phyloP scores from a whole-genome alignment of 1,140 invertebrate species.

The Helicoverpa armigera region DNA sequence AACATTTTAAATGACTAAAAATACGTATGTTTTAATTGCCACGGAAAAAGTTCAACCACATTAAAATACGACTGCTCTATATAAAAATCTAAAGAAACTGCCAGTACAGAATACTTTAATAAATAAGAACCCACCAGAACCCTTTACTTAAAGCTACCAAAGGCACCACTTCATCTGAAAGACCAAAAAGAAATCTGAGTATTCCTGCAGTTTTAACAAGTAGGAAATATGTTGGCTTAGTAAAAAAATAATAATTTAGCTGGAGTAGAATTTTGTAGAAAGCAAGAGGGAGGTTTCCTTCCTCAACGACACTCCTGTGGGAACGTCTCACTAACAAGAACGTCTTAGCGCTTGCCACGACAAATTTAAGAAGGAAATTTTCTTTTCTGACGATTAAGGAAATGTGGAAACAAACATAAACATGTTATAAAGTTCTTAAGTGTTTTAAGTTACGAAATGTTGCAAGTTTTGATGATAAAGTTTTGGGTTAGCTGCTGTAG shows the following conservation, averaged over 20 bases:
- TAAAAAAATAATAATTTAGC: conserved; percentile 39
- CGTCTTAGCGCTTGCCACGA: conserved; percentile 46
- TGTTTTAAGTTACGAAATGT: conserved; percentile 26
- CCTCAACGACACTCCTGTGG: conserved; percentile 43
- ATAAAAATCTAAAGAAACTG: too few relatives aligned
- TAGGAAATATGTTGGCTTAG: conserved; percentile 22
- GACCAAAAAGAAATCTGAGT: conserved; percentile 7
- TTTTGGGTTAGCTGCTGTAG: background rate
- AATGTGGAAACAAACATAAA: conserved; percentile 44
- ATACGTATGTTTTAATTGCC: too few relatives aligned
- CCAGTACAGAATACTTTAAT: too few relatives aligned
- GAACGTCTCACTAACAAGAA: conserved; percentile 42
- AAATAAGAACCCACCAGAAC: too few relatives aligned
- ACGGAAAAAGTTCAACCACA: too few relatives aligned
- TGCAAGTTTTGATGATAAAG: background rate
- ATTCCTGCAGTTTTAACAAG: background rate
- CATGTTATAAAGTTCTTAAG: conserved; percentile 39
- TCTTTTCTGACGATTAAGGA: conserved; percentile 45
- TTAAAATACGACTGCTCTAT: too few relatives aligned
- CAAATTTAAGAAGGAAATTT: conserved; percentile 44
- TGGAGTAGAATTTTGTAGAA: conserved; percentile 25
- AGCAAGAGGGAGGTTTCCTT: conserved; percentile 28
- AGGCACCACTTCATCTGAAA: background rate
- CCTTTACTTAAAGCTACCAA: too few relatives aligned
- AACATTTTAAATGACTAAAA: too few relatives aligned